A percentile compares a stretch with the other conserved stretches of the same genome.
phyloP scores from a whole-genome alignment of 2,113 vertebrate species.

The Psilopsiagon aurifrons region DNA sequence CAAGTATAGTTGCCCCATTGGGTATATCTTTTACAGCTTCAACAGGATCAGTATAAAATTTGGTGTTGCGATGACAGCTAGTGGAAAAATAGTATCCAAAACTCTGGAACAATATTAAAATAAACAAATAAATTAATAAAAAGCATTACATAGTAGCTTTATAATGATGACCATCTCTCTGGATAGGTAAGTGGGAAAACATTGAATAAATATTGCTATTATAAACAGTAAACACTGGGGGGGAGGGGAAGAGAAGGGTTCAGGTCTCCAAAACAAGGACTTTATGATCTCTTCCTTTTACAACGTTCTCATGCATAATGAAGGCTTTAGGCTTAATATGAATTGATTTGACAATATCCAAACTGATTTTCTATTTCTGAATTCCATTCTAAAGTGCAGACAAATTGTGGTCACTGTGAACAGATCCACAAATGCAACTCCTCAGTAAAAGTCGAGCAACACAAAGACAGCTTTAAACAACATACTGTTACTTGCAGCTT shows the following conservation, averaged over 20 bases:
- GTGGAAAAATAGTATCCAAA: constrained; percentile 86
- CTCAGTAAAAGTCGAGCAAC: background rate
- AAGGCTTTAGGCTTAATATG: background rate
- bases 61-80: constrained; percentile 73
- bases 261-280: background rate
- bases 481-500: background rate
- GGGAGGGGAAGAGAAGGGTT: background rate
- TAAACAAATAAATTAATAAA: background rate
- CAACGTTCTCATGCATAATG: background rate
- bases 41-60: constrained; percentile 86
- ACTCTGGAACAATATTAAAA: constrained; percentile 70
- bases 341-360: background rate
- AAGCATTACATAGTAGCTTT: background rate
- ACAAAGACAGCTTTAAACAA: background rate
- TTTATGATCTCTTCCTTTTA: background rate
- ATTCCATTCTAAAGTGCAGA: background rate
- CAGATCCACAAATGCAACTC: background rate
- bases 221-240: background rate
- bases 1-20: constrained; percentile 86
- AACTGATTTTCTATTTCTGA: background rate
- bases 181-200: background rate
- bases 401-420: background rate
- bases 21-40: constrained; percentile 95
- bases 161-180: background rate
- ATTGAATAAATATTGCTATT: background rate